Conservation (phyloP, 1,140 invertebrate genomes). For the Drosophila suzukii region DNA sequence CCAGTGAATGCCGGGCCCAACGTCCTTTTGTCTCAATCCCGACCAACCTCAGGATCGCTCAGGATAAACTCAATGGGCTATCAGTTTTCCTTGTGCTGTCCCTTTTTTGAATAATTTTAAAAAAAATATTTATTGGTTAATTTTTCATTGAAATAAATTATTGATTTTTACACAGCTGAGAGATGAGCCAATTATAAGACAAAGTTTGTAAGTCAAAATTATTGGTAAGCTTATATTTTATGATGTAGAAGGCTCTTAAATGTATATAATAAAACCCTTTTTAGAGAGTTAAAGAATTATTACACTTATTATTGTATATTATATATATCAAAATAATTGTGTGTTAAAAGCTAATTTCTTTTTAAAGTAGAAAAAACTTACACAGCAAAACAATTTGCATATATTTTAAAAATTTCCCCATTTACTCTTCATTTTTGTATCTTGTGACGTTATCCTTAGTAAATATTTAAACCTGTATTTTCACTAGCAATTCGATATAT, state of each 20-base stretch:
- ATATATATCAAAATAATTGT: too few species aligned
- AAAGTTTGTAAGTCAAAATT: too few species aligned
- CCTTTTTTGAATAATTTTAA: slow-evolving; percentile 16
- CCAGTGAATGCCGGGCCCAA: slow-evolving; percentile 60
- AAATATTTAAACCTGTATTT: slow-evolving; percentile 1
- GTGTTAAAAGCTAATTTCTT: too few species aligned
- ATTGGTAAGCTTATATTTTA: too few species aligned
- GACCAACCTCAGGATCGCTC: slow-evolving; percentile 8
- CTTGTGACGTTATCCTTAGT: neutral
- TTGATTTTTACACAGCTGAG: too few species aligned
- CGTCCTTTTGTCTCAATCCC: neutral
- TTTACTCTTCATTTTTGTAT: neutral
- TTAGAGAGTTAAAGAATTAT: too few species aligned
- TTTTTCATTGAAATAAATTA: neutral
- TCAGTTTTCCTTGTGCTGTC: slow-evolving; percentile 38
- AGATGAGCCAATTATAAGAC: too few species aligned
- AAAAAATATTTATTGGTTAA: neutral
- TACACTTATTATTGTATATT: too few species aligned
- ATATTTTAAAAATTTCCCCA: neutral
- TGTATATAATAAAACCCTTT: too few species aligned
- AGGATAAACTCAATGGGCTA: slow-evolving; percentile 57
- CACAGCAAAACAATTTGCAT: too few species aligned
- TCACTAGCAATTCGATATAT: neutral
- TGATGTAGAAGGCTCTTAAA: too few species aligned
- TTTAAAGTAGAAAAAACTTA: too few species aligned